Evolutionary conservation across 1,140 invertebrate genomes (phyloP), one percentile per base, ranked within the genome.

Genomic region (Acromyrmex charruanus): DNA sequence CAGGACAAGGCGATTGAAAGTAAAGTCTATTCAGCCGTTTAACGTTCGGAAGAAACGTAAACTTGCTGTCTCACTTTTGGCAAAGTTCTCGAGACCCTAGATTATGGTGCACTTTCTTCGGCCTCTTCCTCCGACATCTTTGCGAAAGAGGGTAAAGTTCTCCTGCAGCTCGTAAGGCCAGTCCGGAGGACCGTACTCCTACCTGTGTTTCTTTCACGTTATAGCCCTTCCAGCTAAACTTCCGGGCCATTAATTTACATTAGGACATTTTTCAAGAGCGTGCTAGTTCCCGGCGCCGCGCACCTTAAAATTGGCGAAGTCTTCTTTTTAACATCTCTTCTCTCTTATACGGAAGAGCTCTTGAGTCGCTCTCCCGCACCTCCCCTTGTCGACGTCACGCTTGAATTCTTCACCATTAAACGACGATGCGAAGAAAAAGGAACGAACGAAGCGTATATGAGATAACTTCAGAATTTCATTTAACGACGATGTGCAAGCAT

Each of bases 201-300:
- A 90, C 81, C 89, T 89, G 87, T 87, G 90, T 91, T 91, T 89
- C 90, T 85, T 89, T 89, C 88, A 58, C 80, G 88, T 85, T 88
- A 85, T 79, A 90, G 86, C 81, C 77, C 79, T 91, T 81, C 85
- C 66, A 77, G 82, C 89, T 79, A 92, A 93, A 93, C 93, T 94
- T 94, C 88, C 89, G 88, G 86, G 75, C 91, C 92, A 93, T 94
- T 94, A 94, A 94, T 94, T 93, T 93, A 90, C 91, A 93, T 91
- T 92, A 91, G 90, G 91, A 90, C 92, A 93, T 93, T 93, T 93
- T 92, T 92, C 92, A 93, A 92, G 90, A 91, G 89, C 81, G 44
- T 44, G 71, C 87, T 85, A 59, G 68, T 69, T 69, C 84, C 61
- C 51, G 86, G 58, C 72, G 80, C 59, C 85, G 88, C 87, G 81